Percentiles rank a stretch among this genome's conserved stretches.
phyloP scores from a whole-genome alignment of 1,140 invertebrate species.

The Lepidurus couesii region DNA sequence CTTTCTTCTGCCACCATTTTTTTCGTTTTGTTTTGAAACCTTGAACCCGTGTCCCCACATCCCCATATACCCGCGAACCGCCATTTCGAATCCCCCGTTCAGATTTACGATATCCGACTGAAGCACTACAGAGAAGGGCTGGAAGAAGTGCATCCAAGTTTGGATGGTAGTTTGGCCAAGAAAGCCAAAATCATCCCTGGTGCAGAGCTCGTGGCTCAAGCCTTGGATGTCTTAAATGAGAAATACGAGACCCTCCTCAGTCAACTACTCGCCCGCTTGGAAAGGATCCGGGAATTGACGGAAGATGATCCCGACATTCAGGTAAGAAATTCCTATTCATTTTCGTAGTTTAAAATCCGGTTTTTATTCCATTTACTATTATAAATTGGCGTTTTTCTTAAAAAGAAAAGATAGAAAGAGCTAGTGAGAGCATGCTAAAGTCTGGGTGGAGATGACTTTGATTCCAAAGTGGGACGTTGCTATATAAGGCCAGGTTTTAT shows the following conservation, averaged over 20 bases:
- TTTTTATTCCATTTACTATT: neutral
- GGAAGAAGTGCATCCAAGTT: slow-evolving; percentile 75
- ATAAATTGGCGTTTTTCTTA: neutral
- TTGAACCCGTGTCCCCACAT: neutral
- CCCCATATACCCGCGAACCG: slow-evolving; percentile 10
- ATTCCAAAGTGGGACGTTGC: neutral
- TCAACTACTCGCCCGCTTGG: slow-evolving; percentile 60
- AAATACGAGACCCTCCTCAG: slow-evolving; percentile 70
- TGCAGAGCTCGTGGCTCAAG: slow-evolving; percentile 67
- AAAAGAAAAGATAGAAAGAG: neutral
- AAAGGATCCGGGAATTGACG: slow-evolving; percentile 54
- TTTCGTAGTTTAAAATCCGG: slow-evolving; percentile 1
- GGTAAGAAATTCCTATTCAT: slow-evolving; percentile 51
- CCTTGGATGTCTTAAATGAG: slow-evolving; percentile 78
- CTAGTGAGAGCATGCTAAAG: neutral
- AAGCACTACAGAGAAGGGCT: slow-evolving; percentile 81
- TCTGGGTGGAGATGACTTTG: neutral
- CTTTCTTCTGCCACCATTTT: slow-evolving; percentile 24
- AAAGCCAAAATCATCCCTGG: slow-evolving; percentile 44
- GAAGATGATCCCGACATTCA: slow-evolving; percentile 54
- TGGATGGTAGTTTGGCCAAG: slow-evolving; percentile 56
- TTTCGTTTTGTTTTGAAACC: slow-evolving; percentile 20
- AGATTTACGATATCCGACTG: slow-evolving; percentile 83
- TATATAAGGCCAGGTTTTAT: slow-evolving; percentile 4
- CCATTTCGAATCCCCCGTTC: slow-evolving; percentile 41